Percentiles rank a stretch among this genome's conserved stretches.
These are phyloP conservation scores for Atethmia centrago DNA, from an alignment of 2,888 invertebrate genomes.

Conservation along the genomic window DNA sequence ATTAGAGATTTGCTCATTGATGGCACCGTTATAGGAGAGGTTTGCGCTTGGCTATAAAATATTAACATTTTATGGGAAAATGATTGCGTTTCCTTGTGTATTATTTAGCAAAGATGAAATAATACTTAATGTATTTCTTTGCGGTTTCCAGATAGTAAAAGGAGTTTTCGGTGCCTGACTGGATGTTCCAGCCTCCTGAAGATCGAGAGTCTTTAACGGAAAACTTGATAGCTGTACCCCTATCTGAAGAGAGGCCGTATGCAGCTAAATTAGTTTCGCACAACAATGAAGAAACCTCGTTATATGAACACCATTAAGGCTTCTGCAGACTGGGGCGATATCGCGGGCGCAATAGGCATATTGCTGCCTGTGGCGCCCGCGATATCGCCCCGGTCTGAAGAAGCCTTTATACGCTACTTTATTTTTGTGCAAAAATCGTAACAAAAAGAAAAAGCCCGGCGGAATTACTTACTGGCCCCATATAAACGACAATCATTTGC, in stretches of 20 bases:
- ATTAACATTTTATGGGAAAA: conserved; percentile 20
- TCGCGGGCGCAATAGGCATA: too few species aligned
- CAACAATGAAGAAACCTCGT: neutral
- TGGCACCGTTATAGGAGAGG: conserved; percentile 17
- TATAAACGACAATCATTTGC: conserved; percentile 49
- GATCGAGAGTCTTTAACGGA: neutral
- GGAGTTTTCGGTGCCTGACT: neutral
- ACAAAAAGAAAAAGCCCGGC: neutral
- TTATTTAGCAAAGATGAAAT: conserved; percentile 2
- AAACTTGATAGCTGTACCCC: neutral
- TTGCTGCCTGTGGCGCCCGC: too few species aligned
- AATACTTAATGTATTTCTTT: neutral
- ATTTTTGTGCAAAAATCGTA: neutral
- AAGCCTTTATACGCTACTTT: too few species aligned
- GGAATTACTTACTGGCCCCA: conserved; percentile 8
- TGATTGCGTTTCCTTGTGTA: conserved; percentile 3
- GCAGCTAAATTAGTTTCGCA: neutral
- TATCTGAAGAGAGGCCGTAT: neutral
- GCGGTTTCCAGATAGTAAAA: neutral
- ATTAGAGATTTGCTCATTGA: conserved; percentile 40
- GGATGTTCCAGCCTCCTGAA: neutral
- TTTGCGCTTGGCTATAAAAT: conserved; percentile 17
- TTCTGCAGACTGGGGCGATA: too few species aligned
- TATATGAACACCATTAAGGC: neutral
- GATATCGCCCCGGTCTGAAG: too few species aligned